These are phyloP conservation scores for Macrosiphum euphorbiae DNA, from an alignment of 2,888 invertebrate genomes.

Conservation along the genomic window DNA sequence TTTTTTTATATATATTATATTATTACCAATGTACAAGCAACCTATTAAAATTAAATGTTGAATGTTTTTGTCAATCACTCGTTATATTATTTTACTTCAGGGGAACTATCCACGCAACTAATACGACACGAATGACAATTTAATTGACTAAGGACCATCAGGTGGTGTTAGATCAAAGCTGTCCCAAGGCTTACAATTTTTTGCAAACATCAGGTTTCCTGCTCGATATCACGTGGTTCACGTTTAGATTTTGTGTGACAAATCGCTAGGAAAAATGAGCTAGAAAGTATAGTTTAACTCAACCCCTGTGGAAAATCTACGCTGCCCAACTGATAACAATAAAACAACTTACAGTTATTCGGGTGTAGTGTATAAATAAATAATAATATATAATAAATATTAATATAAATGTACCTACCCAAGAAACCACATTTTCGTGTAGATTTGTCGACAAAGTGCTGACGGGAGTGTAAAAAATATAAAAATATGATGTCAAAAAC, in stretches of 20 bases:
- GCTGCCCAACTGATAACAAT: background rate
- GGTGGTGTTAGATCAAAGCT: background rate
- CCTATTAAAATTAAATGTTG: constrained; percentile 58
- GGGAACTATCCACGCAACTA: constrained; percentile 49
- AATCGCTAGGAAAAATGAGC: background rate
- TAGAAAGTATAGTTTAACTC: background rate
- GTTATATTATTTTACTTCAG: constrained; percentile 26
- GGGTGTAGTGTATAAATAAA: too few species aligned
- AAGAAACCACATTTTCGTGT: background rate
- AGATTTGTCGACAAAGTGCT: background rate
- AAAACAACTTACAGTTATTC: background rate
- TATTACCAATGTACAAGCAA: constrained; percentile 49
- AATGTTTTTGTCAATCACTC: background rate
- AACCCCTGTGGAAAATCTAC: background rate
- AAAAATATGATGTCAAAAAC: background rate
- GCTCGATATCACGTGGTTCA: background rate
- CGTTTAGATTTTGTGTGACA: background rate
- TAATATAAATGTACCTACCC: too few species aligned
- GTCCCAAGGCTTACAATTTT: background rate
- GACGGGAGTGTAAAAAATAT: background rate
- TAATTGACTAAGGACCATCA: constrained; percentile 29
- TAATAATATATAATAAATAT: too few species aligned
- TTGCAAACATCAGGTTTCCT: background rate
- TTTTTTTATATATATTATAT: background rate
- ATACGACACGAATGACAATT: constrained; percentile 23